Conservation (phyloP, 1,140 invertebrate genomes). For the Cataglyphis hispanica region DNA sequence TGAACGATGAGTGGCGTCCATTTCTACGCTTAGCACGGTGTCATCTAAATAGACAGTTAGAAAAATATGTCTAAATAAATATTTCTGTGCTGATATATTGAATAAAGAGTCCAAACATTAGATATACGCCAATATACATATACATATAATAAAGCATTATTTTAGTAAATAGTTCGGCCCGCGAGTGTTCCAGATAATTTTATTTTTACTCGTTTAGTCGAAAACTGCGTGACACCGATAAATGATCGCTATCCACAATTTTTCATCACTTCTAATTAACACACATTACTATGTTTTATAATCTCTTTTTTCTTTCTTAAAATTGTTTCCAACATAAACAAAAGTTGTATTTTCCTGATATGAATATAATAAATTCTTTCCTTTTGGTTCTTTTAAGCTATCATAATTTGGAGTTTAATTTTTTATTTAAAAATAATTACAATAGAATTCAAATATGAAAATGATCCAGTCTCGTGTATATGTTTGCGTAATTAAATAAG, state of each 20-base stretch:
- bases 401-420: background rate
- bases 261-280: background rate
- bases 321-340: background rate
- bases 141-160: slow-evolving; percentile 16
- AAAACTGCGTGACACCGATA: slow-evolving; percentile 26
- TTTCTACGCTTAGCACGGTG: background rate
- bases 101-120: background rate
- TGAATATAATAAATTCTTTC: no score
- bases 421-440: background rate
- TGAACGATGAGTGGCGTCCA: background rate
- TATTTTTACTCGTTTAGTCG: slow-evolving; percentile 14
- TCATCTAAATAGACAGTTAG: background rate
- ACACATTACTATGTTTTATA: background rate
- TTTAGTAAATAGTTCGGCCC: slow-evolving; percentile 18
- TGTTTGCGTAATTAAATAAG: background rate
- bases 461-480: background rate
- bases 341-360: background rate
- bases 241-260: slow-evolving; percentile 1
- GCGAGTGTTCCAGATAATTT: slow-evolving; percentile 15
- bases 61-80: slow-evolving; percentile 9
- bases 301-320: background rate
- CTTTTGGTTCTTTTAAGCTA: no score
- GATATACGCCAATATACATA: slow-evolving; percentile 15
- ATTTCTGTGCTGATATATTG: background rate
- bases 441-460: background rate